Base-by-base conservation (phyloP, 2,888 invertebrate species). In the Philaethria dido region DNA sequence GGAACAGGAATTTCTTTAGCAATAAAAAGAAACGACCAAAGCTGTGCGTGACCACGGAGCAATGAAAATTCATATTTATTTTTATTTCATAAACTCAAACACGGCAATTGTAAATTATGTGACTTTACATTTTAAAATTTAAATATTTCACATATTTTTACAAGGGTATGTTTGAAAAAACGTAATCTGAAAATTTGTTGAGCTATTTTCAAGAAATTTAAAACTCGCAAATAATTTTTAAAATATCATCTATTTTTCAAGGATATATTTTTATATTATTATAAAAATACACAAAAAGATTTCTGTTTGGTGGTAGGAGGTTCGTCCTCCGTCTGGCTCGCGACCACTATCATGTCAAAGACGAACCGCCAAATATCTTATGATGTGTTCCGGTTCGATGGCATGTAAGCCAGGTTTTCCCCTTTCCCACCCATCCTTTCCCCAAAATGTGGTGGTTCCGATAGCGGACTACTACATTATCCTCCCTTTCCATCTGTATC, bases 61-160 rank as follows among this genome's bases (percentile, higher is more conserved):
- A 77, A 78, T 84, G 84, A 81, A 87, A 85, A 84, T 84, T 84
- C 82, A 86, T 87, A 86, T 87, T 86, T 87, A 86, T 87, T 84
- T 86, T 83, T 74, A 77, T 82, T 84, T 81, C 75, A 75, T 73
- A 75, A 76, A 75, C 66, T 74, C 73, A 75, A 78, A 76, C 77
- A 77, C 72, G 74, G 71, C 72, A 72, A 60, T 16, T 55, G 42
- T 65, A 68, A 61, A 61, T 64, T 62, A 65, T 57, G 68, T 59
- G 68, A 59, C 44, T 64, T 68, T 55, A 39, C 39, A 60, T 25
- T 62, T 66, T 62, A 39, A 48, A 64, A 54, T 36, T 64, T 57
- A 45, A 57, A 57, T 57, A 57, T 25, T 57, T 42, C 4, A 22
- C 22, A 42, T 57, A 57, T 16, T 42, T 42, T 29, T n/a, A n/a